phyloP scores from a whole-genome alignment of 1,140 invertebrate species.

The Heliconius himera region DNA sequence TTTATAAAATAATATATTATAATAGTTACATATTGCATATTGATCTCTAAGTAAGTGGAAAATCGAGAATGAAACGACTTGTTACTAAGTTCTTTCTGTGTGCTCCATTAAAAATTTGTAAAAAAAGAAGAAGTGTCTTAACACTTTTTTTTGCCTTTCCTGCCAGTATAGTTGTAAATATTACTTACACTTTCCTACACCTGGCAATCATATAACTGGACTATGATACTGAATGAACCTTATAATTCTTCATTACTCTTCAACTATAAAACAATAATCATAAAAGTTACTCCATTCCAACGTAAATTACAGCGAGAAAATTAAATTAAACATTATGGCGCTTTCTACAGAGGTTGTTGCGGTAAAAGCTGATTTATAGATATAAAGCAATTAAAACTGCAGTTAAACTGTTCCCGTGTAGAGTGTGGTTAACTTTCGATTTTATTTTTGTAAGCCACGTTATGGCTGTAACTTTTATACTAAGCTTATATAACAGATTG shows the following conservation, averaged over 20 bases:
- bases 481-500: not conserved
- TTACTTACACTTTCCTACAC: too few species aligned
- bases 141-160: too few species aligned
- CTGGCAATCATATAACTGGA: too few species aligned
- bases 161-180: too few species aligned
- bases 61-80: too few species aligned
- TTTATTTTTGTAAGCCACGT: conserved; percentile 4
- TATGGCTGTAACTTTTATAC: not conserved
- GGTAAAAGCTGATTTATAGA: conserved; percentile 22
- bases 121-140: too few species aligned
- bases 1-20: too few species aligned
- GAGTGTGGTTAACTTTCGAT: conserved; percentile 4
- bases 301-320: not conserved
- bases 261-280: not conserved
- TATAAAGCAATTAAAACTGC: conserved; percentile 22
- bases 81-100: too few species aligned
- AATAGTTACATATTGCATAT: too few species aligned
- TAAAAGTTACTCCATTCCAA: not conserved
- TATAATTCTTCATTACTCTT: not conserved
- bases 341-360: conserved; percentile 20
- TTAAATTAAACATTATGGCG: conserved; percentile 12
- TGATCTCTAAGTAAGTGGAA: too few species aligned
- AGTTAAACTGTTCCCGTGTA: conserved; percentile 24
- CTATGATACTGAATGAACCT: not conserved
- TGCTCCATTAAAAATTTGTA: too few species aligned